phyloP scores from a whole-genome alignment of 2,797 vertebrate genomes.

The Galago senegalensis region DNA sequence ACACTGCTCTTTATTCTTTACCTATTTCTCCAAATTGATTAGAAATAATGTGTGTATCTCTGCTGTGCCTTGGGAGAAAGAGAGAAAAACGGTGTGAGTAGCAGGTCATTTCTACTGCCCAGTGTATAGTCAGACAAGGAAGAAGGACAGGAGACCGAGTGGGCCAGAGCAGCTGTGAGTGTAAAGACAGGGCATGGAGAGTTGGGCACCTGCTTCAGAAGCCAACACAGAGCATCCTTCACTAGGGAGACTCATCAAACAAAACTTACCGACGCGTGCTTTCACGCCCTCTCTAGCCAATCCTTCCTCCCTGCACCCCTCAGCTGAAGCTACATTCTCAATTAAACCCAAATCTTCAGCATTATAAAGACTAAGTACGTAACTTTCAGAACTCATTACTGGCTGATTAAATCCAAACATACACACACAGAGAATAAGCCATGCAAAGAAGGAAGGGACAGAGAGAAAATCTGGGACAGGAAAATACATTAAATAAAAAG shows the following conservation, averaged over 20 bases:
- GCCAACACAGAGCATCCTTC: not conserved
- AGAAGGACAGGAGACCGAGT: not conserved
- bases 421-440: not conserved
- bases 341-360: not conserved
- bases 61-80: not conserved
- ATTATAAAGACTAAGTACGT: not conserved
- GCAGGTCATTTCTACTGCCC: not conserved
- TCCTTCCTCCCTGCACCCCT: not conserved
- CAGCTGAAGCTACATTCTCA: not conserved
- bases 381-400: conserved; percentile 25
- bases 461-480: not conserved
- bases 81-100: not conserved
- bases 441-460: not conserved
- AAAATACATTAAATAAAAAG: conserved; percentile 36
- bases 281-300: not conserved
- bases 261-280: not conserved
- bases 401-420: not conserved
- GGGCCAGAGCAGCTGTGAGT: not conserved
- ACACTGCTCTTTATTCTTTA: not conserved
- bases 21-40: not conserved
- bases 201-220: not conserved
- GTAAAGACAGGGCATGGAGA: not conserved
- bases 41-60: not conserved
- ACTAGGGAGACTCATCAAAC: not conserved
- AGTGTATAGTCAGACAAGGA: not conserved